Conservation (phyloP, 2,797 vertebrate species). For the Arctocebus calabarensis region DNA sequence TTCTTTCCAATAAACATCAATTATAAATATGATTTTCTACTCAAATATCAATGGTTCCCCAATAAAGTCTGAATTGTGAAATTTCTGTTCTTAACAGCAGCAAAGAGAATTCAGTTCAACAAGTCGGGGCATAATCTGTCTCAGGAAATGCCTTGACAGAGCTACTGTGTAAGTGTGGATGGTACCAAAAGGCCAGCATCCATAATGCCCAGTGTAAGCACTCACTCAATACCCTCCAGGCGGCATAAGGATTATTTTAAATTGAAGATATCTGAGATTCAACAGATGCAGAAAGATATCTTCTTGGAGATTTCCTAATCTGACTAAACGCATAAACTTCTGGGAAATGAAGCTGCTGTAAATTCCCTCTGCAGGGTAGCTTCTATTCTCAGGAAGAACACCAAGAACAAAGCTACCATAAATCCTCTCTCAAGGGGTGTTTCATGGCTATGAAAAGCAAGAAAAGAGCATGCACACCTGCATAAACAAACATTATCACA, state of each 20-base stretch:
- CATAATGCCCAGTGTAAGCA: not conserved
- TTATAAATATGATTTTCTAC: not conserved
- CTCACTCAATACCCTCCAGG: not conserved
- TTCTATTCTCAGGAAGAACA: not conserved
- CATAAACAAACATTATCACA: not conserved
- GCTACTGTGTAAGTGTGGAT: not conserved
- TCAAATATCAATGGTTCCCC: not conserved
- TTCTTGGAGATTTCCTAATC: not conserved
- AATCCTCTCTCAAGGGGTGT: not conserved
- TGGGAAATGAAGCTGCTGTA: not conserved
- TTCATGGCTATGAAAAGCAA: not conserved
- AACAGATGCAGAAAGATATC: not conserved
- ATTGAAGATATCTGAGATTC: not conserved
- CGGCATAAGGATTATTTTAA: not conserved
- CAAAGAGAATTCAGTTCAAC: not conserved
- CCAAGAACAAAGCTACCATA: not conserved
- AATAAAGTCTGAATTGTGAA: not conserved
- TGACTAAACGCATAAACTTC: not conserved
- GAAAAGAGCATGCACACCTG: not conserved
- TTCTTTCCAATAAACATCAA: not conserved
- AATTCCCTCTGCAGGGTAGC: not conserved
- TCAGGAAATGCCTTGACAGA: not conserved
- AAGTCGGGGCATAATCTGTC: not conserved
- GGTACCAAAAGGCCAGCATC: not conserved
- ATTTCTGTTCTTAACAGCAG: not conserved